These are phyloP conservation scores for Cartodere bifasciata DNA, from an alignment of 2,888 invertebrate genomes.

Conservation along the genomic window DNA sequence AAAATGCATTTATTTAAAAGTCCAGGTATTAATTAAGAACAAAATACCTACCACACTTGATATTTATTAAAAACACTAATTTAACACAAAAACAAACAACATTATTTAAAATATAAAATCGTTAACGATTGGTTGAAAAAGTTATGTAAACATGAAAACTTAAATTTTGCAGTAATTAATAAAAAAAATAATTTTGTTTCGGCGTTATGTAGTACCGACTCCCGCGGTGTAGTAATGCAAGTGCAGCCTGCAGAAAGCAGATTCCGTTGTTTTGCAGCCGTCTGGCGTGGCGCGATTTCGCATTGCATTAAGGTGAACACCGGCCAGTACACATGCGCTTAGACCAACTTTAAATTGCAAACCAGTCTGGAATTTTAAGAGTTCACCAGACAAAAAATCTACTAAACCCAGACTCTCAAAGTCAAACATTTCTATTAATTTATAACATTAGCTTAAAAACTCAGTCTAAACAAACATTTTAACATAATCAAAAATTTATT, in stretches of 20 bases:
- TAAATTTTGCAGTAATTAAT: conserved; percentile 16
- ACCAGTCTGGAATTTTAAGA: conserved; percentile 28
- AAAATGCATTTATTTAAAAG: conserved; percentile 9
- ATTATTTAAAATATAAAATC: conserved; percentile 27
- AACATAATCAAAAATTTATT: no score
- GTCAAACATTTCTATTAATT: no score
- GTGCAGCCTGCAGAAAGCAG: conserved; percentile 28
- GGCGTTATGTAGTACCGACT: conserved; percentile 35
- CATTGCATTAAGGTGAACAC: conserved; percentile 29
- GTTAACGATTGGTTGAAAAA: conserved; percentile 16
- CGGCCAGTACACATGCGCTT: conserved; percentile 25
- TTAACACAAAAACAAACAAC: conserved; percentile 34
- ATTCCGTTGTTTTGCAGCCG: conserved; percentile 35
- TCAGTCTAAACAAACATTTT: no score
- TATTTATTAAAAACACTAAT: conserved; percentile 19
- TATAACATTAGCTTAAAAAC: no score
- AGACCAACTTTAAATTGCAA: conserved; percentile 21
- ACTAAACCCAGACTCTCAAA: no score
- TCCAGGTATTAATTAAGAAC: no score
- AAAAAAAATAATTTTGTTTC: conserved; percentile 23
- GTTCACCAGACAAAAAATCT: conserved; percentile 19
- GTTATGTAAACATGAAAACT: conserved; percentile 18
- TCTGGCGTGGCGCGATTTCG: conserved; percentile 23
- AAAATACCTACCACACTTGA: conserved; percentile 26
- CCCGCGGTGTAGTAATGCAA: conserved; percentile 34